A percentile compares a stretch with the other conserved stretches of the same genome.
Conservation (phyloP, 2,113 vertebrate genomes). For the Solea solea region DNA sequence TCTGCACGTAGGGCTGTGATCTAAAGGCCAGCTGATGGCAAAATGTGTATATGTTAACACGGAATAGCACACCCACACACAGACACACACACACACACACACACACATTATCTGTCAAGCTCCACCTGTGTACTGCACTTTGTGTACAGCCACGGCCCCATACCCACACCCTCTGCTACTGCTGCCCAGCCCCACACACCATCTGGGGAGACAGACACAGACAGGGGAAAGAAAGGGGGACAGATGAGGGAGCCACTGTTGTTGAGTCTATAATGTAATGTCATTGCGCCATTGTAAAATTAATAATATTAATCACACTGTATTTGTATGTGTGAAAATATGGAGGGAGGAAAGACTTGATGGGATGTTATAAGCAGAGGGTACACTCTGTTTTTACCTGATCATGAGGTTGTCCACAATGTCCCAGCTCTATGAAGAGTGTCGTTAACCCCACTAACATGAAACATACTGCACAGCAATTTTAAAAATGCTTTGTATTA, state of each 20-base stretch:
- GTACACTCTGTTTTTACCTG: not conserved
- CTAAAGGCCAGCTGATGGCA: conserved; percentile 66
- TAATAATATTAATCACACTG: not conserved
- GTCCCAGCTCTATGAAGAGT: not conserved
- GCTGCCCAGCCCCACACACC: conserved; percentile 33
- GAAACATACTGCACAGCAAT: conserved; percentile 31
- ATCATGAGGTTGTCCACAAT: not conserved
- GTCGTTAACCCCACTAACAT: not conserved
- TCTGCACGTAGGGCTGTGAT: conserved; percentile 33
- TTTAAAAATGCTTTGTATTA: conserved; percentile 36
- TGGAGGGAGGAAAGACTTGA: too few species aligned
- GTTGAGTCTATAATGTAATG: not conserved
- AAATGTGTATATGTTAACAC: conserved; percentile 44
- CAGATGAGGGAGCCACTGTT: conserved; percentile 24
- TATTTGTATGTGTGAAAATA: not conserved
- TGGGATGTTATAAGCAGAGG: not conserved
- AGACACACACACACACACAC: conserved; percentile 37
- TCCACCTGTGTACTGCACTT: conserved; percentile 67
- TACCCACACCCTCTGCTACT: conserved; percentile 38
- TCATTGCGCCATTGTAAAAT: not conserved
- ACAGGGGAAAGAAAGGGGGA: not conserved
- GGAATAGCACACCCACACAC: conserved; percentile 44
- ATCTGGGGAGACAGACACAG: conserved; percentile 34
- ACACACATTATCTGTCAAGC: conserved; percentile 48
- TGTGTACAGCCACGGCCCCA: conserved; percentile 37